Percentiles rank a stretch among this genome's conserved stretches.
phyloP scores from a whole-genome alignment of 2,113 vertebrate species.

The Notothenia coriiceps region DNA sequence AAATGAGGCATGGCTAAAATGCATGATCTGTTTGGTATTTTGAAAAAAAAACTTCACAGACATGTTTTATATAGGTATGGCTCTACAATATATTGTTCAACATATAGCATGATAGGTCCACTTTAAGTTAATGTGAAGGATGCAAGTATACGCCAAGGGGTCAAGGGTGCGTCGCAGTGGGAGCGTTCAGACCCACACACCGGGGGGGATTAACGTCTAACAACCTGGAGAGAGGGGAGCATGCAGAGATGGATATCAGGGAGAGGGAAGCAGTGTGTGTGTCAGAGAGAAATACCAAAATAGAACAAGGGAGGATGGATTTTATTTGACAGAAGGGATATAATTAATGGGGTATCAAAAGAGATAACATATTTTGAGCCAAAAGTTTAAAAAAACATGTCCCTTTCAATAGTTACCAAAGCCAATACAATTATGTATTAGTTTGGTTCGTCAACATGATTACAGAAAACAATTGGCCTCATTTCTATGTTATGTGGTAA shows the following conservation, averaged over 20 bases:
- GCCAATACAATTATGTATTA: too few species aligned
- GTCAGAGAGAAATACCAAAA: background rate
- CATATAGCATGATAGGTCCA: too few species aligned
- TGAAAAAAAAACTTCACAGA: too few species aligned
- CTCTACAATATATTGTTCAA: too few species aligned
- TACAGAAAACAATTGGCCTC: too few species aligned
- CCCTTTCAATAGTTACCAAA: too few species aligned
- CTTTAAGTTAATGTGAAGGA: slow-evolving; percentile 21
- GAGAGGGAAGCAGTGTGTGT: background rate
- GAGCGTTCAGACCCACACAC: slow-evolving; percentile 55
- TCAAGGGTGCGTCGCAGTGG: background rate
- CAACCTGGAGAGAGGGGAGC: slow-evolving; percentile 23
- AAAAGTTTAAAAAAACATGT: background rate
- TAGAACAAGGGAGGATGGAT: background rate
- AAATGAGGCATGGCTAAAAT: too few species aligned
- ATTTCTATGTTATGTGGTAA: too few species aligned
- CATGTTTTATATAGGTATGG: too few species aligned
- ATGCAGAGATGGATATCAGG: slow-evolving; percentile 36
- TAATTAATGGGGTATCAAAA: background rate
- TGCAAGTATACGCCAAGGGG: background rate
- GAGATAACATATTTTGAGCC: background rate
- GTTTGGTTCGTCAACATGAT: too few species aligned
- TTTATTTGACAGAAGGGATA: background rate
- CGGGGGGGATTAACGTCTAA: slow-evolving; percentile 49
- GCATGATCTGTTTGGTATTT: too few species aligned